These are phyloP conservation scores for Mactromeris polynyma DNA, from an alignment of 2,888 invertebrate genomes.

Conservation along the genomic window DNA sequence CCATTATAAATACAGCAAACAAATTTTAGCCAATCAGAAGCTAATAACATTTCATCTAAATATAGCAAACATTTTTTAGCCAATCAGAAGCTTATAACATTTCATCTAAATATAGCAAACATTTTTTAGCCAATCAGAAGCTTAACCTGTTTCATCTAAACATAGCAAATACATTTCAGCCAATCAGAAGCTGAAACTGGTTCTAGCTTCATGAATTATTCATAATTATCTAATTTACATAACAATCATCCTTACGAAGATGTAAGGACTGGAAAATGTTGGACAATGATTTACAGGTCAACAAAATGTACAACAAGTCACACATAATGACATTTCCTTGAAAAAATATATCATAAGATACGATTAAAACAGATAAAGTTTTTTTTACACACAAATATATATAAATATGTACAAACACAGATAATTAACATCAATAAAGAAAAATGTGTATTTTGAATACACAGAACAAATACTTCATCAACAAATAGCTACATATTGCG, in stretches of 20 bases:
- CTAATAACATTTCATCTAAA: too few species aligned
- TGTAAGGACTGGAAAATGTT: neutral
- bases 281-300: slow-evolving; percentile 4
- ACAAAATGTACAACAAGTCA: neutral
- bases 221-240: slow-evolving; percentile 6
- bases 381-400: neutral
- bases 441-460: slow-evolving; percentile 5
- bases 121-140: too few species aligned
- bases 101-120: neutral
- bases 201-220: neutral
- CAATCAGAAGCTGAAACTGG: neutral
- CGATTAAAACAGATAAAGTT: neutral
- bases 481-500: neutral
- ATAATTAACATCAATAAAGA: neutral
- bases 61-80: neutral
- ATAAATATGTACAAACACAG: neutral
- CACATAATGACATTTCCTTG: neutral
- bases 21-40: neutral
- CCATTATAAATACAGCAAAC: neutral
- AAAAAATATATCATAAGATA: slow-evolving; percentile 5
- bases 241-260: neutral
- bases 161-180: neutral
- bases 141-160: neutral
- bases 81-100: too few species aligned
- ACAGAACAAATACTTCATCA: neutral